These are phyloP conservation scores for Mycetomoellerius zeteki DNA, from an alignment of 1,140 invertebrate species.

Conservation along the genomic window DNA sequence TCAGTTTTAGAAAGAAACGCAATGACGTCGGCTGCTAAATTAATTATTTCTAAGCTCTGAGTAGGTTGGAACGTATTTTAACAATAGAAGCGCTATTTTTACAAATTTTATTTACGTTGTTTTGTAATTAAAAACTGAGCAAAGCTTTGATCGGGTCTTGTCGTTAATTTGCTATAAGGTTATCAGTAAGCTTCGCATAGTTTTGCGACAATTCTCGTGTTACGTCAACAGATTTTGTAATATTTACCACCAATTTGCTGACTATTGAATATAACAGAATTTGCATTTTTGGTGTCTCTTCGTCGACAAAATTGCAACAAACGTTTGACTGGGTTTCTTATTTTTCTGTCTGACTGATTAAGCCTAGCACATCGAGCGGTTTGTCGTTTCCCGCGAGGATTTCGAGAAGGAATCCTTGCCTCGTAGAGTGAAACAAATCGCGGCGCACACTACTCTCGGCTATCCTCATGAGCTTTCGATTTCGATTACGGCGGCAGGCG, in stretches of 20 bases:
- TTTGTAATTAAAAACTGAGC: no score
- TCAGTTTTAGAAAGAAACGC: conserved; percentile 35
- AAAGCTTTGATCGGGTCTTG: no score
- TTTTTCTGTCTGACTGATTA: not conserved
- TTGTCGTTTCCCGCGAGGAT: not conserved
- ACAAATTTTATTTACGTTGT: not conserved
- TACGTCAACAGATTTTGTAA: no score
- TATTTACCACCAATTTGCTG: no score
- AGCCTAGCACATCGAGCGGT: not conserved
- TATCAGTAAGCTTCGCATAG: no score
- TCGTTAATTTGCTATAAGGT: no score
- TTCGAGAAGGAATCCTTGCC: not conserved
- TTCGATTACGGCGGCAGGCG: conserved; percentile 22
- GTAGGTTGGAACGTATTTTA: conserved; percentile 64
- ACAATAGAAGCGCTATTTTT: conserved; percentile 69
- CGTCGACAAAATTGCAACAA: no score
- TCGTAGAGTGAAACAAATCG: not conserved
- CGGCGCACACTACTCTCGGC: not conserved
- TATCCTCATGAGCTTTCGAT: conserved; percentile 47
- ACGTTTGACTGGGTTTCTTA: not conserved
- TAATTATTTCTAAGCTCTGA: conserved; percentile 57
- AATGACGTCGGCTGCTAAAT: conserved; percentile 44
- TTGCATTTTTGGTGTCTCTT: no score
- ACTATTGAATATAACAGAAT: no score
- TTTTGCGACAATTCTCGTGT: no score